Evolutionary conservation across 2,888 invertebrate species (phyloP).

Genomic region (Trichogramma dendrolimi): DNA sequence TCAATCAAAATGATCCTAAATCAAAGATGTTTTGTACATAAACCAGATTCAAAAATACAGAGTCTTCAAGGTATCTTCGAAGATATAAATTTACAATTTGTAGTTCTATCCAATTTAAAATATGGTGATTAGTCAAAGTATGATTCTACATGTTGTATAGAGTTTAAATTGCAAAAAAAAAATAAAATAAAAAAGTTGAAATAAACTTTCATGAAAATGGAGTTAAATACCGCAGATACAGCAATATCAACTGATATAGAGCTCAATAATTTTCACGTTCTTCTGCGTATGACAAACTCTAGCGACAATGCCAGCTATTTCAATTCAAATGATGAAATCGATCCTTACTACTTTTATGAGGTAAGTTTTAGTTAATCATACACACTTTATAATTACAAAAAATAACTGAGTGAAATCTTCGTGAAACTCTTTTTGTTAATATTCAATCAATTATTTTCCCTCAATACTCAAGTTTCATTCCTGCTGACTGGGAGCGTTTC

Average conservation of each 20-base stretch:
- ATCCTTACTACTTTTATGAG: conserved; percentile 54
- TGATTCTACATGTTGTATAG: background rate
- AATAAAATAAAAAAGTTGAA: background rate
- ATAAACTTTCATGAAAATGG: background rate
- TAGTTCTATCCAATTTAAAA: background rate
- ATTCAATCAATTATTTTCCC: too few species aligned
- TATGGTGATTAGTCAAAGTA: background rate
- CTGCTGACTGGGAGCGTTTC: too few species aligned
- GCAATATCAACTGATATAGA: background rate
- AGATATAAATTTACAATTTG: background rate
- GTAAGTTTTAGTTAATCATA: conserved; percentile 36
- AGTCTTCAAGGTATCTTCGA: background rate
- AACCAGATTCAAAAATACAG: too few species aligned
- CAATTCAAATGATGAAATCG: conserved; percentile 45
- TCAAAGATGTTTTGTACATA: too few species aligned
- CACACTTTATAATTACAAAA: background rate
- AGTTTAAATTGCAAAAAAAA: background rate
- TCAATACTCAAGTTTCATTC: too few species aligned
- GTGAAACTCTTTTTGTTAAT: too few species aligned
- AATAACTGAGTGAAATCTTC: too few species aligned
- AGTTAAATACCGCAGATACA: background rate
- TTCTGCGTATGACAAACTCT: background rate
- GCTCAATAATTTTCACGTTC: background rate
- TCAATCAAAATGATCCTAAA: too few species aligned
- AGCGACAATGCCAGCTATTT: conserved; percentile 23